Base-by-base conservation (phyloP, 2,888 invertebrate genomes). In the Watsonalla binaria region DNA sequence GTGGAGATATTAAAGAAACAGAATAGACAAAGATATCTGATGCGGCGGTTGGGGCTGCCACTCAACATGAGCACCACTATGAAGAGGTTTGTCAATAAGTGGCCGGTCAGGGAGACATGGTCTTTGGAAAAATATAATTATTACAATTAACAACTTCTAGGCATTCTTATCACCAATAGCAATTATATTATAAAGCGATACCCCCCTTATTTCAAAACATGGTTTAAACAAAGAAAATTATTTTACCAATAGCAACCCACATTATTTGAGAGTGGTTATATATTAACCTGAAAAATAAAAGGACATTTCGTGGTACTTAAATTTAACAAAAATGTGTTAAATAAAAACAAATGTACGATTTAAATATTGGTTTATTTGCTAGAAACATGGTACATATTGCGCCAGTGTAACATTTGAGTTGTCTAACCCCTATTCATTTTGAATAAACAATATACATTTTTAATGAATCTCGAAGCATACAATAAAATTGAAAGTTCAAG, bases 101-200 rank as follows among this genome's bases (percentile, higher is more conserved):
- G 63, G 63, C 63, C 63, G 0, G 61, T 63, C 0, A 60, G 60
- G 9, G 53, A 52, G 0, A 56, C 56, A 1, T 63, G 63, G 63
- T 45, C 53, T 2, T 8, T 60, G 0, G 59, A 54, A 2, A 47
- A 34, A 6, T 60, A 60, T 45, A 42, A 42, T 42, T 42, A 42
- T 11, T 11, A 42, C 11, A 11, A 42, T 5, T 6, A 8, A 6
- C 9, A 24, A 1, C 24, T 24, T 24, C 24, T 24, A 1, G 24
- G 24, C 4, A 2, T 9, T 8, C 37, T 5, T 37, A 37, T 37
- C 24, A 24, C 24, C 24, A 2, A 4, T 24, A 24, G 24, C 4
- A 24, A 24, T 24, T 4, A 24, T 24, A 24, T 24, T 24, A 24
- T 24, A 24, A 24, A 24, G 24, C n/a, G n/a, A n/a, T 24, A 24